These are phyloP conservation scores for Drosophila subsilvestris DNA, from an alignment of 2,888 invertebrate species.

Conservation along the genomic window DNA sequence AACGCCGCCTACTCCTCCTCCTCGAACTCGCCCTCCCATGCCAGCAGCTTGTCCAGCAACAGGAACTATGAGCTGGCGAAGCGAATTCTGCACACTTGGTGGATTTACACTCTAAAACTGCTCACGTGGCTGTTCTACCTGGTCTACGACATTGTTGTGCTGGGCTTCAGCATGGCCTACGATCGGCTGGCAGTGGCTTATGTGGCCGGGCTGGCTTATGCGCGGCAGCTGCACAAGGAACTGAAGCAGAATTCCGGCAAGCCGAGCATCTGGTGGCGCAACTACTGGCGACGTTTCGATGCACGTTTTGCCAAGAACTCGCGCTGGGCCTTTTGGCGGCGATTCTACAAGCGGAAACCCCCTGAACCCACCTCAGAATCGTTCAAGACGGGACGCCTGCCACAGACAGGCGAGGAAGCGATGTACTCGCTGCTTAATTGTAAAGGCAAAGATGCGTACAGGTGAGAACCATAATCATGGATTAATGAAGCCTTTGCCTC, in stretches of 20 bases:
- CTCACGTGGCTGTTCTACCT: slow-evolving; percentile 91
- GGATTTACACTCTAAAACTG: slow-evolving; percentile 86
- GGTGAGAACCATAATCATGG: slow-evolving; percentile 84
- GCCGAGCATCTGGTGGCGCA: slow-evolving; percentile 82
- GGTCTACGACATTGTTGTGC: slow-evolving; percentile 91
- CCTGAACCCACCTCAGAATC: slow-evolving; percentile 81
- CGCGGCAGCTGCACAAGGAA: slow-evolving; percentile 79
- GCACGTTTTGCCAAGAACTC: slow-evolving; percentile 82
- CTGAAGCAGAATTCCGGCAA: slow-evolving; percentile 83
- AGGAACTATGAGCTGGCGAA: slow-evolving; percentile 85
- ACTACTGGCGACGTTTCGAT: slow-evolving; percentile 81
- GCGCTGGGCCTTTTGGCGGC: slow-evolving; percentile 83
- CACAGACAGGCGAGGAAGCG: slow-evolving; percentile 96
- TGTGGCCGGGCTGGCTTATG: slow-evolving; percentile 70
- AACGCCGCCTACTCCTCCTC: slow-evolving; percentile 55
- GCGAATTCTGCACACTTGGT: slow-evolving; percentile 86
- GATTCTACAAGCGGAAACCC: slow-evolving; percentile 83
- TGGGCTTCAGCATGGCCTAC: slow-evolving; percentile 86
- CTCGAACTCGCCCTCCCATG: slow-evolving; percentile 63
- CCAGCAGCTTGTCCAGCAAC: slow-evolving; percentile 67
- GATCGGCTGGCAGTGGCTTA: slow-evolving; percentile 79
- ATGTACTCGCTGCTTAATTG: slow-evolving; percentile 96
- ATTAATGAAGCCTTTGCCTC: neutral
- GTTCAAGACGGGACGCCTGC: slow-evolving; percentile 86
- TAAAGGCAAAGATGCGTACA: slow-evolving; percentile 98